Percentiles rank a stretch among this genome's conserved stretches.
Evolutionary conservation across 1,140 invertebrate genomes (phyloP).

Genomic region (Olivierus martensii): DNA sequence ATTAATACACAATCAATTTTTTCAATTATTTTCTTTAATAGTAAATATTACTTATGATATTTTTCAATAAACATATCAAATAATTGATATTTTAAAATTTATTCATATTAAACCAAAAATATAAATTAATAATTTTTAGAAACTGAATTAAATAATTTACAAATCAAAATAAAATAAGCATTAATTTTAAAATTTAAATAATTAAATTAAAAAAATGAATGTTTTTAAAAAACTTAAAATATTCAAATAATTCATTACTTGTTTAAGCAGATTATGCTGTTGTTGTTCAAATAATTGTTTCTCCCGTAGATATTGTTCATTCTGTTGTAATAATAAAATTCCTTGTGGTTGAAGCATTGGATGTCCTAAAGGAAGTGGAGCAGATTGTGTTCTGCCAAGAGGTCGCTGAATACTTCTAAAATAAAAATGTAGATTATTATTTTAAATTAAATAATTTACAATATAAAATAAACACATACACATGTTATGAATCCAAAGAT

Average conservation of each 20-base stretch:
- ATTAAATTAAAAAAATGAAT: too few species aligned
- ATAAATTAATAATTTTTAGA: too few species aligned
- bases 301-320: conserved; percentile 44
- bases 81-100: too few species aligned
- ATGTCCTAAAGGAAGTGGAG: conserved; percentile 80
- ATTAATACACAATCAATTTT: too few species aligned
- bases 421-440: not conserved
- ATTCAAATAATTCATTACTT: conserved; percentile 23
- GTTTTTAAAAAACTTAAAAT: too few species aligned
- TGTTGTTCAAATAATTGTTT: conserved; percentile 36
- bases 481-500: not conserved
- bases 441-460: not conserved
- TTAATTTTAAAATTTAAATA: too few species aligned
- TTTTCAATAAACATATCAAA: too few species aligned
- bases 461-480: not conserved
- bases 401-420: conserved; percentile 56
- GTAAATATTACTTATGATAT: too few species aligned
- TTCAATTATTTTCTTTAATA: too few species aligned
- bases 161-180: too few species aligned
- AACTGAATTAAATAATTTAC: too few species aligned
- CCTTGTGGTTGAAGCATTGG: conserved; percentile 53
- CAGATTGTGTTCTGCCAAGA: conserved; percentile 75
- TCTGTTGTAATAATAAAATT: conserved; percentile 33
- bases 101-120: too few species aligned
- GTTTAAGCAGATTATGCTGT: conserved; percentile 51